Base-by-base conservation (phyloP, 2,888 invertebrate genomes). In the Nysson spinosus region DNA sequence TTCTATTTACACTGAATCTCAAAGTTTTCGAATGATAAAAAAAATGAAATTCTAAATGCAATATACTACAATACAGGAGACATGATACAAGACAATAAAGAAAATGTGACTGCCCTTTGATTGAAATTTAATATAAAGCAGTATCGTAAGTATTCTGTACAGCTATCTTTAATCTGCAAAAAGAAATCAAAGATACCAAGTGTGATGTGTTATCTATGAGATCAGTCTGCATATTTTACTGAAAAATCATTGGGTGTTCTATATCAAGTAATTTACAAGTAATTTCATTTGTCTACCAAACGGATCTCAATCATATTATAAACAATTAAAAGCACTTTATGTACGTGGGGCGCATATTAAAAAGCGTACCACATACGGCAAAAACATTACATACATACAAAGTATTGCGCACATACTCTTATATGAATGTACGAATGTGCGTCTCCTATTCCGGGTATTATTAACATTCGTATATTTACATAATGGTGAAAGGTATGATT, bases 261-360 rank as follows among this genome's bases (percentile, higher is more conserved):
- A 55, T 63, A 49, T 63, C 37, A 24, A 37, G 52, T 69, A 47
- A 68, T 64, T 63, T 68, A 50, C 47, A 75, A 55, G 30, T 54
- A 44, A n/a, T 64, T 54, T 37, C 22, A 60, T 63, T 62, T 62
- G 61, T 56, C 42, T 69, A 69, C 61, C 66, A 70, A 69, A 71
- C 69, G 75, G 72, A 70, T 65, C 56, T 65, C 69, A 69, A 75
- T 72, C 68, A 75, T 78, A 79, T 79, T 78, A 77, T 77, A 78
- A 67, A 77, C 47, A 74, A 72, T 72, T 65, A 62, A 75, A 75
- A 81, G 68, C 74, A 79, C 70, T 68, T 72, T 61, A 64, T 73
- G 68, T 55, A 66, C 44, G 69, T 57, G 20, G 46, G 46, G 57
- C 65, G 65, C 34, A 43, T 50, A 35, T 22, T 24, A 43, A 66